phyloP scores from a whole-genome alignment of 2,113 vertebrate species.

The Cyanoderma ruficeps region DNA sequence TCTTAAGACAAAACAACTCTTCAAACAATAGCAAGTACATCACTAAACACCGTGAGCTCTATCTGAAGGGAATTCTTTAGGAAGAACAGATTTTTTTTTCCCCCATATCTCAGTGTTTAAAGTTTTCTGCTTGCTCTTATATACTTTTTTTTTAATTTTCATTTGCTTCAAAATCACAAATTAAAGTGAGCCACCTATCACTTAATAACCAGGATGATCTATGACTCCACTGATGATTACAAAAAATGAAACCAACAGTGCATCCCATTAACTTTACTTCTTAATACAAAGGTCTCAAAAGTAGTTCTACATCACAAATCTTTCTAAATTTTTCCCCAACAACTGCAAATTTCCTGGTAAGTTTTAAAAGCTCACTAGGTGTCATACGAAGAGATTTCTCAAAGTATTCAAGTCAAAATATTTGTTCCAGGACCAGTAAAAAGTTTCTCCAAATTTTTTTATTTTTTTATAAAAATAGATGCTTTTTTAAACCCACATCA shows the following conservation, averaged over 20 bases:
- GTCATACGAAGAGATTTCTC: slow-evolving; percentile 99
- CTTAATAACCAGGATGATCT: slow-evolving; percentile 83
- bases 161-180: slow-evolving; percentile 86
- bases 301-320: slow-evolving; percentile 89
- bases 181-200: slow-evolving; percentile 82
- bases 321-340: slow-evolving; percentile 86
- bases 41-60: slow-evolving; percentile 93
- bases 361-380: slow-evolving; percentile 99
- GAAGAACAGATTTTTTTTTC: slow-evolving; percentile 92
- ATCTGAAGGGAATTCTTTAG: slow-evolving; percentile 92
- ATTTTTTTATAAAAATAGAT: slow-evolving; percentile 97
- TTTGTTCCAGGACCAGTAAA: slow-evolving; percentile 99
- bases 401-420: slow-evolving; percentile 99
- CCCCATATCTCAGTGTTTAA: slow-evolving; percentile 79
- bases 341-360: slow-evolving; percentile 94
- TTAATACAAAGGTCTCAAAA: slow-evolving; percentile 94
- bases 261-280: slow-evolving; percentile 80
- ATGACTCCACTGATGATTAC: slow-evolving; percentile 86
- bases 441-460: slow-evolving; percentile 98
- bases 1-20: slow-evolving; percentile 90
- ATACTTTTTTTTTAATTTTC: slow-evolving; percentile 73
- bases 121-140: slow-evolving; percentile 83
- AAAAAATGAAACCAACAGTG: slow-evolving; percentile 91
- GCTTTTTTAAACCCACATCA: slow-evolving; percentile 98
- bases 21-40: slow-evolving; percentile 92